phyloP scores from a whole-genome alignment of 2,888 invertebrate species.

The Opisthograptis luteolata region DNA sequence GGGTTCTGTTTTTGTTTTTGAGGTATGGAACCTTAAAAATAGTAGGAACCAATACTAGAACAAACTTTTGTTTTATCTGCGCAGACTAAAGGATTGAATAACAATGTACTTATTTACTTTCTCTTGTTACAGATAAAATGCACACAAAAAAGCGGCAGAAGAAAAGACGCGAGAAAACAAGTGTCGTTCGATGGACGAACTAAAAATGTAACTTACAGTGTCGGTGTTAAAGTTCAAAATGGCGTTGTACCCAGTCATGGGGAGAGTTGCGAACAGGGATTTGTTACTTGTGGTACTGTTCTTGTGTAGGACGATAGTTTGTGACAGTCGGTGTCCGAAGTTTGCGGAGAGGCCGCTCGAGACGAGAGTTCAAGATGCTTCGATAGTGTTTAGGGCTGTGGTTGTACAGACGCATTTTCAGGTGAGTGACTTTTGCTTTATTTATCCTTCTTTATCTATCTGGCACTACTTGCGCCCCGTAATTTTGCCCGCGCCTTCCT shows the following conservation, averaged over 20 bases:
- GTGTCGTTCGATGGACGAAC: slow-evolving; percentile 64
- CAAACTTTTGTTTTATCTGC: no score
- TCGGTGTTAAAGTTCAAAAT: slow-evolving; percentile 55
- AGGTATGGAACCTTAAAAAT: no score
- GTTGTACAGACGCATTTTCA: slow-evolving; percentile 74
- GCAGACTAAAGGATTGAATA: no score
- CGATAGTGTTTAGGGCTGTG: slow-evolving; percentile 82
- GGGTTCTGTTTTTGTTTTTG: no score
- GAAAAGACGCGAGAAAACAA: slow-evolving; percentile 65
- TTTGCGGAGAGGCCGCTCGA: slow-evolving; percentile 80
- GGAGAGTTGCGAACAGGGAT: slow-evolving; percentile 62
- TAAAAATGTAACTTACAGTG: slow-evolving; percentile 62
- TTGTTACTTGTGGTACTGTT: slow-evolving; percentile 69
- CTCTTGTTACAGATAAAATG: slow-evolving; percentile 77
- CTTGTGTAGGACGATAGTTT: slow-evolving; percentile 76
- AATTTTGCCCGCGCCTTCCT: no score
- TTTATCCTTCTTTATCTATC: no score
- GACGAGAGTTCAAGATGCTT: slow-evolving; percentile 80
- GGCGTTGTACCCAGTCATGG: slow-evolving; percentile 58
- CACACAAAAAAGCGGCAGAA: slow-evolving; percentile 70
- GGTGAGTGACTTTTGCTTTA: slow-evolving; percentile 65
- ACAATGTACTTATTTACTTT: no score
- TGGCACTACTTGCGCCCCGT: no score
- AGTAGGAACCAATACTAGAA: no score
- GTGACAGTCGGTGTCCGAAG: slow-evolving; percentile 81